Base-by-base conservation (phyloP, 1,140 invertebrate genomes). In the Tribolium madens region DNA sequence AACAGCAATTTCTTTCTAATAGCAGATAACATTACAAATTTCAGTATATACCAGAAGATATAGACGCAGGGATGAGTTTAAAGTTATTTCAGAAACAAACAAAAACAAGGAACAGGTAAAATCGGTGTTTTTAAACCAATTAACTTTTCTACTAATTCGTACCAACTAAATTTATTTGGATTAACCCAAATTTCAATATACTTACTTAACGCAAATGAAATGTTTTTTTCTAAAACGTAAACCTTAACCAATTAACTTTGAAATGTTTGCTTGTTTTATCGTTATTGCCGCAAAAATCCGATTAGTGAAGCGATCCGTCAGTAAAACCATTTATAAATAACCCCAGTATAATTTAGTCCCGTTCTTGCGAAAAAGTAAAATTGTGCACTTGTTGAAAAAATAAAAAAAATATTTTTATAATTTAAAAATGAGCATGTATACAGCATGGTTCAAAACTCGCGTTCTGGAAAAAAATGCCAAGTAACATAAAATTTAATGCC, bases 41-140 rank as follows among this genome's bases (percentile, higher is more conserved):
- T 78, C 81, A 82, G 81, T 82, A 18, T 82, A 82, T 79, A 80
- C 81, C 50, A 76, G 81, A 69, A 74, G 81, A 60, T 79, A 75
- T 64, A 78, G 73, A 52, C 47, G 72, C 10, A 48, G 48, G 60
- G 75, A 76, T 12, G 75, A 76, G 72, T 72, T 76, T 70, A 72
- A 76, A 33, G 75, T 72, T 60, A 71, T 76, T 36, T 71, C 60
- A 18, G 75, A 76, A 57, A 26, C 71, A 36, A 76, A 26, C 57
- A 64, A 64, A 64, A 64, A 76, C 14, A 76, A 72, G 5, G 36
- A 9, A 10, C 48, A 76, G 75, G 75, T 76, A 76, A 76, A 76
- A 14, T 31, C 26, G 14, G 26, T 57, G 52, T 57, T 57, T 21
- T 64, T 21, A n/a, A 60, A 70, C 17, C 14, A 13, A 68, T 10